These are phyloP conservation scores for Scylla paramamosain DNA, from an alignment of 1,140 invertebrate species.

Conservation along the genomic window DNA sequence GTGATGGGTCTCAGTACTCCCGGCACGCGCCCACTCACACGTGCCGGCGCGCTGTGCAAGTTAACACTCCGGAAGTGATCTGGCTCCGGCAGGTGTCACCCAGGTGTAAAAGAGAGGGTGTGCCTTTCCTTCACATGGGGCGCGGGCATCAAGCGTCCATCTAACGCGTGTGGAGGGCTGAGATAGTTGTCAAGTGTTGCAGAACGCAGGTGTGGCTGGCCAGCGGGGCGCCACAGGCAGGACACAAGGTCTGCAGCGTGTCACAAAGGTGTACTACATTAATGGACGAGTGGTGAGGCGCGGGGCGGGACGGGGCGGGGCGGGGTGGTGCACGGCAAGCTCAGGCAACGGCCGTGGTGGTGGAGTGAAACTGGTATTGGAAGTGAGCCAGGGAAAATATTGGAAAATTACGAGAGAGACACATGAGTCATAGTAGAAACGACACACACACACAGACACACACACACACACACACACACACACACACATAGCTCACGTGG, in stretches of 20 bases:
- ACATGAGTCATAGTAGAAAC: not conserved
- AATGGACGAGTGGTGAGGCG: not conserved
- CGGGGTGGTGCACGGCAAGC: not conserved
- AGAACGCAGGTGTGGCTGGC: slow-evolving; percentile 22
- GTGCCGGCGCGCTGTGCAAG: not conserved
- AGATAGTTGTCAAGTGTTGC: not conserved
- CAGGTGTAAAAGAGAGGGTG: not conserved
- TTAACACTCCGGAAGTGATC: not conserved
- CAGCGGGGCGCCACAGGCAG: not conserved
- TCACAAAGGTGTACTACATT: too few relatives aligned
- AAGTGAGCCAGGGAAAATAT: too few relatives aligned
- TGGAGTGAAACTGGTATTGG: too few relatives aligned
- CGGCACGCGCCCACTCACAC: not conserved
- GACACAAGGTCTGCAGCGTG: not conserved
- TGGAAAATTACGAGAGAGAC: too few relatives aligned
- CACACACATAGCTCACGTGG: too few relatives aligned
- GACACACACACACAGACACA: not conserved
- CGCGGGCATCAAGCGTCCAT: not conserved
- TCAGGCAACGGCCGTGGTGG: too few relatives aligned
- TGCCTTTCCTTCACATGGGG: not conserved
- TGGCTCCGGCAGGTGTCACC: not conserved
- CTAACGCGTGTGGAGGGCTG: not conserved
- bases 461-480: too few relatives aligned
- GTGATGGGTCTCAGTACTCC: not conserved
- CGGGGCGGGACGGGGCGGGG: not conserved